Conservation (phyloP, 2,113 vertebrate species). For the Poecilia latipinna region DNA sequence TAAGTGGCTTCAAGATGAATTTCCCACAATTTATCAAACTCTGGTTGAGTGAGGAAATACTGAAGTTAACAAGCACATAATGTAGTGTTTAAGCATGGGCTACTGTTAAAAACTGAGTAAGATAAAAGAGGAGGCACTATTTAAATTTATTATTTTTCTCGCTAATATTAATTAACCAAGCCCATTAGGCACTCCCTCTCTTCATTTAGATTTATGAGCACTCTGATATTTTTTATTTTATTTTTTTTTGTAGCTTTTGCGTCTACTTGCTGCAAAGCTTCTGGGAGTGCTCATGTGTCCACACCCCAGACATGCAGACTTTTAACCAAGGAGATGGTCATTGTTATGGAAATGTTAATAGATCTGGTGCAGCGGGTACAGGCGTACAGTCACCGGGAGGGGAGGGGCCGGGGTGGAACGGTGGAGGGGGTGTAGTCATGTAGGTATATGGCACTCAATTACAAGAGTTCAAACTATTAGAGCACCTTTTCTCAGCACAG, state of each 20-base stretch:
- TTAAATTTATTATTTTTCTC: neutral
- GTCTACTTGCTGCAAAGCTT: slow-evolving; percentile 17
- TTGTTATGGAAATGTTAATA: slow-evolving; percentile 81
- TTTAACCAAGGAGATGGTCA: slow-evolving; percentile 59
- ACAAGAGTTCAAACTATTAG: slow-evolving; percentile 55
- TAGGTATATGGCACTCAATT: slow-evolving; percentile 51
- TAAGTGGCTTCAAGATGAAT: slow-evolving; percentile 65
- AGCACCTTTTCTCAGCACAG: slow-evolving; percentile 17
- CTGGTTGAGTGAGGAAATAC: slow-evolving; percentile 20
- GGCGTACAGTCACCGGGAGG: slow-evolving; percentile 43
- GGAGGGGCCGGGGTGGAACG: slow-evolving; percentile 3
- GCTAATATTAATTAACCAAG: slow-evolving; percentile 5
- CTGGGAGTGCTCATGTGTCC: slow-evolving; percentile 2
- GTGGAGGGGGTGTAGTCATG: slow-evolving; percentile 19
- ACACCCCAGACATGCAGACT: slow-evolving; percentile 8
- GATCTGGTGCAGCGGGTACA: slow-evolving; percentile 54
- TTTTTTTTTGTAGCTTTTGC: slow-evolving; percentile 1
- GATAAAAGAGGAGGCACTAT: neutral
- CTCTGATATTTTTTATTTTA: neutral
- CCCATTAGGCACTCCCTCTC: neutral
- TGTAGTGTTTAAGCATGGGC: slow-evolving; percentile 25
- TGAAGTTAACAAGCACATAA: slow-evolving; percentile 55
- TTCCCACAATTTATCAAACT: slow-evolving; percentile 59
- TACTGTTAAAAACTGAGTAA: neutral
- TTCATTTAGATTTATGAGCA: slow-evolving; percentile 34